phyloP scores from a whole-genome alignment of 2,797 vertebrate genomes.

The Anomalospiza imberbis region DNA sequence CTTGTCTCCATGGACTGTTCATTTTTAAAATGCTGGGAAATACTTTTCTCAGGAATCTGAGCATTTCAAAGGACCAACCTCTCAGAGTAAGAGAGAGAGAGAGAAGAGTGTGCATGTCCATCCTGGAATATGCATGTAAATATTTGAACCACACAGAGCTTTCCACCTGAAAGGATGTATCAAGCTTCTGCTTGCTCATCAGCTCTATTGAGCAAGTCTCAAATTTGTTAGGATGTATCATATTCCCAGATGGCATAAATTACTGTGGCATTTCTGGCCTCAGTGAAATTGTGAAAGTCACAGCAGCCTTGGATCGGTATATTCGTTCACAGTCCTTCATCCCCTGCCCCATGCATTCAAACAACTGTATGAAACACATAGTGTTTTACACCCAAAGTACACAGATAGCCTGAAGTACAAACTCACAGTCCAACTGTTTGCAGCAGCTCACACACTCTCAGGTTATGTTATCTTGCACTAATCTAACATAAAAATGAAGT shows the following conservation, averaged over 20 bases:
- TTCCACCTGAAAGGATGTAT: not conserved
- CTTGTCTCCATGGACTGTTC: not conserved
- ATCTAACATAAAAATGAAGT: not conserved
- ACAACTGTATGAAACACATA: not conserved
- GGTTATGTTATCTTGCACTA: not conserved
- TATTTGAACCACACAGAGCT: not conserved
- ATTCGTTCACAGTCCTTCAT: not conserved
- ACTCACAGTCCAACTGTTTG: not conserved
- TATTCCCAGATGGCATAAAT: not conserved
- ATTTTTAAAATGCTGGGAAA: not conserved
- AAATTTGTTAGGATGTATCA: not conserved
- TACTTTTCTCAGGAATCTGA: not conserved
- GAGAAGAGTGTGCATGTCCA: not conserved
- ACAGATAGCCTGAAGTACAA: not conserved
- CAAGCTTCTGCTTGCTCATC: not conserved
- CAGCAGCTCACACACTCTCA: not conserved
- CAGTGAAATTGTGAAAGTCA: not conserved
- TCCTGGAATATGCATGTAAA: not conserved
- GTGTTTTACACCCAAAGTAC: not conserved
- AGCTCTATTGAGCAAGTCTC: not conserved
- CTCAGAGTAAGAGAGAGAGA: not conserved
- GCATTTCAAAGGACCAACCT: not conserved
- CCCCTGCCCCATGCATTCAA: not conserved
- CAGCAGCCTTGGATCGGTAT: not conserved
- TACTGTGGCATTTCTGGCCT: not conserved